A percentile compares a stretch with the other conserved stretches of the same genome.
Evolutionary conservation across 2,797 vertebrate genomes (phyloP).

Genomic region (Pristis pectinata): DNA sequence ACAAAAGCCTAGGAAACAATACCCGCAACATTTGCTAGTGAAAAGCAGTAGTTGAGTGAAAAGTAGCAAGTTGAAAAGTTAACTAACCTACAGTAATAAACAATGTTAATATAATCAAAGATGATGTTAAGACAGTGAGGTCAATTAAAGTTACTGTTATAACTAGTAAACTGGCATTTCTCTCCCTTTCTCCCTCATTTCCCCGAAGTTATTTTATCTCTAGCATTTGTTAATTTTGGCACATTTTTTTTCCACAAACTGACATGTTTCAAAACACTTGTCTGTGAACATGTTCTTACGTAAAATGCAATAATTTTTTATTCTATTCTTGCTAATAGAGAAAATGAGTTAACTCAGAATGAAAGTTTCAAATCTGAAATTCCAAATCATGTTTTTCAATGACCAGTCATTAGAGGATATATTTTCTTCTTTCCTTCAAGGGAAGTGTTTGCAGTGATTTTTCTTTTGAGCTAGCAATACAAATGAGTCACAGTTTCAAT

Average conservation of each 20-base stretch:
- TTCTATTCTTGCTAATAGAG: neutral
- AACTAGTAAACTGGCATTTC: neutral
- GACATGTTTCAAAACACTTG: neutral
- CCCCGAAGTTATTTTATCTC: neutral
- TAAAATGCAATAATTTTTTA: neutral
- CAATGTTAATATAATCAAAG: neutral
- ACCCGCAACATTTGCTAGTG: neutral
- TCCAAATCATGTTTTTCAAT: neutral
- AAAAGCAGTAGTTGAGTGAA: neutral
- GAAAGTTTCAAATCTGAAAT: neutral
- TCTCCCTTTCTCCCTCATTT: neutral
- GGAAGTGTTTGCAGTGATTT: neutral
- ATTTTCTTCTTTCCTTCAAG: neutral
- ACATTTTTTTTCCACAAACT: neutral
- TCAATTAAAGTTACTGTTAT: too few species aligned
- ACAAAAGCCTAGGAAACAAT: neutral
- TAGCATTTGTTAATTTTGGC: neutral
- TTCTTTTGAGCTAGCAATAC: neutral
- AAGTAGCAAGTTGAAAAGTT: neutral
- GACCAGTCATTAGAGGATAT: neutral
- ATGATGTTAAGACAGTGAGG: neutral
- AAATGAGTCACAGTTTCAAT: neutral
- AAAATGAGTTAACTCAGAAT: neutral
- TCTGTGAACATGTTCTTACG: neutral
- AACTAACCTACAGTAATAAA: neutral